These are phyloP conservation scores for Drosophila mettleri DNA, from an alignment of 2,888 invertebrate genomes.

Conservation along the genomic window DNA sequence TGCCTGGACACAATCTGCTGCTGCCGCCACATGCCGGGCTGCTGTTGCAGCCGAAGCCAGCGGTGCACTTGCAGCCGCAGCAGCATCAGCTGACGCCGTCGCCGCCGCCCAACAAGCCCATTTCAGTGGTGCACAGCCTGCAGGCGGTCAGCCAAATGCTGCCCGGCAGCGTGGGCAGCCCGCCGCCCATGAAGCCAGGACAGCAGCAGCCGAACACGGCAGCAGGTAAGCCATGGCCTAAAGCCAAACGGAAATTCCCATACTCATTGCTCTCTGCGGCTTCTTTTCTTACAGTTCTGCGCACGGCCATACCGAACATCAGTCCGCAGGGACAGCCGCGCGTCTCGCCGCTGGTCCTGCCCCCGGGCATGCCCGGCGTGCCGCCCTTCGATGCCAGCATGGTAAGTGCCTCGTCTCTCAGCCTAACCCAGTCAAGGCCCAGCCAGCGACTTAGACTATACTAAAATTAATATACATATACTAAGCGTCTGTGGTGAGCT, in stretches of 20 bases:
- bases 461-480: neutral
- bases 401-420: slow-evolving; percentile 88
- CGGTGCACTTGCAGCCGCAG: slow-evolving; percentile 80
- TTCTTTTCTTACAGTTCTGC: slow-evolving; percentile 61
- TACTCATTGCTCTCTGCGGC: too few species aligned
- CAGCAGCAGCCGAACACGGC: slow-evolving; percentile 82
- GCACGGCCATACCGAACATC: slow-evolving; percentile 87
- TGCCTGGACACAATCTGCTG: slow-evolving; percentile 77
- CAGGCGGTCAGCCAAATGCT: slow-evolving; percentile 83
- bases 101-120: slow-evolving; percentile 80
- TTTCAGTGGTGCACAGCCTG: slow-evolving; percentile 80
- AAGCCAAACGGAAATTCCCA: too few species aligned
- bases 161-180: slow-evolving; percentile 86
- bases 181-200: slow-evolving; percentile 85
- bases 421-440: slow-evolving; percentile 13
- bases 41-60: slow-evolving; percentile 75
- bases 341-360: slow-evolving; percentile 86
- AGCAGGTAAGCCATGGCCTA: slow-evolving; percentile 85
- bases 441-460: too few species aligned
- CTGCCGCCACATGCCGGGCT: slow-evolving; percentile 70
- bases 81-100: slow-evolving; percentile 78
- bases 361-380: slow-evolving; percentile 86
- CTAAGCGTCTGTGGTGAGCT: neutral
- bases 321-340: slow-evolving; percentile 87
- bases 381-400: slow-evolving; percentile 88